These are phyloP conservation scores for Bucco capensis DNA, from an alignment of 2,113 vertebrate genomes.

Conservation along the genomic window DNA sequence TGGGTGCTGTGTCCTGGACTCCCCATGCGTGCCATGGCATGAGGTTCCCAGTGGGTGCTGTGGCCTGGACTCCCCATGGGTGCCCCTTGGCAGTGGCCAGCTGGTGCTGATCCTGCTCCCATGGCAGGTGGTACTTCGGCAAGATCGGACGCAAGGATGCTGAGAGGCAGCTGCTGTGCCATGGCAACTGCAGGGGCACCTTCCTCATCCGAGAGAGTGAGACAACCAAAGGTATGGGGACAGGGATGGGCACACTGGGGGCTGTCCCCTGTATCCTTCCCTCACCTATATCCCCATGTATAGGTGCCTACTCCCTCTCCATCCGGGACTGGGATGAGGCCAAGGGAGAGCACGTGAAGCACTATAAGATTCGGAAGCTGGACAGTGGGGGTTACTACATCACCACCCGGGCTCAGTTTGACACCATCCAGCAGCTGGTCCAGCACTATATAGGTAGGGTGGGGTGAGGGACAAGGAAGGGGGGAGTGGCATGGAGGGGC, in stretches of 20 bases:
- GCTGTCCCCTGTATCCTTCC: not conserved
- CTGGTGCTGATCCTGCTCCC: accelerated
- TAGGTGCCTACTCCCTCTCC: conserved; percentile 88
- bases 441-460: conserved; percentile 88
- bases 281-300: accelerated
- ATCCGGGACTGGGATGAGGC: conserved; percentile 92
- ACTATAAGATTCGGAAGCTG: conserved; percentile 98
- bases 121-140: not conserved
- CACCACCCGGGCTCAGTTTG: conserved; percentile 93
- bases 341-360: conserved; percentile 93
- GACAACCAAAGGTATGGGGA: not conserved
- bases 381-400: conserved; percentile 97
- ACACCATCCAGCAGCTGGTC: conserved; percentile 86
- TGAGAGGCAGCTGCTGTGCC: conserved; percentile 21
- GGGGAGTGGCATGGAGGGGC: too few relatives aligned
- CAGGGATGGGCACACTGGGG: accelerated
- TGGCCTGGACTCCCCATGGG: not conserved
- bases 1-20: not conserved
- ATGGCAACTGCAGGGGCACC: conserved; percentile 2
- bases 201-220: conserved; percentile 39
- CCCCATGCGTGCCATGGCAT: too few relatives aligned
- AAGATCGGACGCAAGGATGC: conserved; percentile 38
- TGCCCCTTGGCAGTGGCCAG: not conserved
- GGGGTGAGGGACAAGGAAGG: not conserved
- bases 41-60: not conserved